A percentile compares a stretch with the other conserved stretches of the same genome.
Evolutionary conservation across 2,113 vertebrate genomes (phyloP).

Genomic region (Amblyornis subalaris): DNA sequence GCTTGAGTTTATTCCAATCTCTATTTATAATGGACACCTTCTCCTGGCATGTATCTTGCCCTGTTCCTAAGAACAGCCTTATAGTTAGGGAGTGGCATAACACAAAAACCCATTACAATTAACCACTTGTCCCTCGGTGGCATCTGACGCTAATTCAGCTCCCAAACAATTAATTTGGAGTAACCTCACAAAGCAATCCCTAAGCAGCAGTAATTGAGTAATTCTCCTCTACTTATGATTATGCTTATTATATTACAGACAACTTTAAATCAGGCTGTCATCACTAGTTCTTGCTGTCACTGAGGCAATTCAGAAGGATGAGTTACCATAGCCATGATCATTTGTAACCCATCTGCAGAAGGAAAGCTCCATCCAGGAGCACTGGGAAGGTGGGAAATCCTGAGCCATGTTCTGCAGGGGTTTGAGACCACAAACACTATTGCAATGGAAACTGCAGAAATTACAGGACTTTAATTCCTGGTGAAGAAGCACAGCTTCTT

Average conservation of each 20-base stretch:
- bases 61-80: not conserved
- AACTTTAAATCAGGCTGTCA: slow-evolving; percentile 50
- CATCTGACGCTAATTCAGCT: not conserved
- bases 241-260: slow-evolving; percentile 38
- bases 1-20: not conserved
- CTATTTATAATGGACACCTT: not conserved
- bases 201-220: slow-evolving; percentile 22
- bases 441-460: not conserved
- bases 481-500: not conserved
- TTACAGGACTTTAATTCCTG: not conserved
- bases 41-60: not conserved
- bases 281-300: not conserved
- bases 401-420: fast-evolving
- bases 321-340: not conserved
- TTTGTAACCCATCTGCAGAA: not conserved
- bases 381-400: not conserved
- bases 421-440: not conserved
- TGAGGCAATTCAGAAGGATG: not conserved
- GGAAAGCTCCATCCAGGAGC: not conserved
- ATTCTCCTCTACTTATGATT: slow-evolving; percentile 23
- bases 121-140: slow-evolving; percentile 25
- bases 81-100: not conserved
- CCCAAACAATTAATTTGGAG: not conserved
- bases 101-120: slow-evolving; percentile 3
- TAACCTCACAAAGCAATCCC: slow-evolving; percentile 31